These are phyloP conservation scores for Exephanes ischioxanthus DNA, from an alignment of 2,888 invertebrate species.

Conservation along the genomic window DNA sequence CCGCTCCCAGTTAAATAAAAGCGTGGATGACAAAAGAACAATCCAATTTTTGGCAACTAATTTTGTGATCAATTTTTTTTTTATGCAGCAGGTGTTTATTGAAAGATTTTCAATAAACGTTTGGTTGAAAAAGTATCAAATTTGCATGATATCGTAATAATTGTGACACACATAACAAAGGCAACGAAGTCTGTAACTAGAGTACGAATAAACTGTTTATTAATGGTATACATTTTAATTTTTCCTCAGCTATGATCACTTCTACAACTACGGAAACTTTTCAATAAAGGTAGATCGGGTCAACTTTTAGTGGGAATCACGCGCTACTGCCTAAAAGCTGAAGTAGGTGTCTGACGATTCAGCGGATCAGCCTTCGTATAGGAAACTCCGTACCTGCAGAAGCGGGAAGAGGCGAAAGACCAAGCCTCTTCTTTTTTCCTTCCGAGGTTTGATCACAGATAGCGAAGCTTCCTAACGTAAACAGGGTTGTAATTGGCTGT, in stretches of 20 bases:
- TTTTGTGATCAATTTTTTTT: background rate
- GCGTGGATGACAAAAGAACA: too few relatives aligned
- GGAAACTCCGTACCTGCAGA: background rate
- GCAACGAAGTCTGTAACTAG: background rate
- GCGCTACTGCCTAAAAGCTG: background rate
- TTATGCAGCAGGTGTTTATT: background rate
- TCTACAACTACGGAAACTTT: background rate
- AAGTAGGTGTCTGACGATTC: background rate
- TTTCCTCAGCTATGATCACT: background rate
- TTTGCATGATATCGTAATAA: background rate
- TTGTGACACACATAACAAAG: background rate
- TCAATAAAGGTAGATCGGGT: background rate
- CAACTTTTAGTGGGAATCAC: background rate
- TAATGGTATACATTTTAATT: background rate
- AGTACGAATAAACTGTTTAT: background rate
- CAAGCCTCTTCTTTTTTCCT: background rate
- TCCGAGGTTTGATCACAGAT: slow-evolving; percentile 53
- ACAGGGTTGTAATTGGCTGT: slow-evolving; percentile 54
- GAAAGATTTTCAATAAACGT: background rate
- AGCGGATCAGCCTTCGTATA: background rate
- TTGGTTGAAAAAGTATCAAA: background rate
- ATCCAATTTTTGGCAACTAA: background rate
- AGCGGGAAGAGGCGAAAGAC: background rate
- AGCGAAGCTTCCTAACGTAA: slow-evolving; percentile 46
- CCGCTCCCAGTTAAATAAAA: too few relatives aligned